Evolutionary conservation across 2,797 vertebrate genomes (phyloP).

Genomic region (Glyptemys insculpta): DNA sequence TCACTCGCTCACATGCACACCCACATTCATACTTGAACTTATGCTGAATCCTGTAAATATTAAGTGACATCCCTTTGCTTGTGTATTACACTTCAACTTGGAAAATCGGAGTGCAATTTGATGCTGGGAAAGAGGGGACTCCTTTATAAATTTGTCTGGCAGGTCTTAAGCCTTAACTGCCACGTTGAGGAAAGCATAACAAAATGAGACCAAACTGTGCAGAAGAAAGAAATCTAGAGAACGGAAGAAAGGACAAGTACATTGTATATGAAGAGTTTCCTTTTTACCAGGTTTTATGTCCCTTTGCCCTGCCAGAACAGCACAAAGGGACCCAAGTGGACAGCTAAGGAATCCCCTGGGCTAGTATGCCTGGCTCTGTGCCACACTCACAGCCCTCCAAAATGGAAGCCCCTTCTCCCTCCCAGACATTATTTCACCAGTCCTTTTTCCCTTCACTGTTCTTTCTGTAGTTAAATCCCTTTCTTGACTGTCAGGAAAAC

Average conservation of each 20-base stretch:
- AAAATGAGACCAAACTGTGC: conserved; percentile 45
- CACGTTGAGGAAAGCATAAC: background rate
- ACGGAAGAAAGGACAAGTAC: conserved; percentile 1
- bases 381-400: background rate
- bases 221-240: conserved; percentile 28
- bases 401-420: background rate
- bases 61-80: conserved; percentile 44
- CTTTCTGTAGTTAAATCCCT: background rate
- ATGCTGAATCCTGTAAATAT: conserved; percentile 37
- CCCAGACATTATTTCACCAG: background rate
- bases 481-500: background rate
- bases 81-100: conserved; percentile 55
- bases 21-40: conserved; percentile 19
- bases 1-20: too few species aligned
- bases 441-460: background rate
- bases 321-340: background rate
- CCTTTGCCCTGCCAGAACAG: background rate
- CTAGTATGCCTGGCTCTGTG: background rate
- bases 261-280: background rate
- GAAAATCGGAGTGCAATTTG: conserved; percentile 23
- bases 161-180: conserved; percentile 61
- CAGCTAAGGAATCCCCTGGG: background rate
- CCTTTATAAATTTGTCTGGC: conserved; percentile 57
- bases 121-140: conserved; percentile 30
- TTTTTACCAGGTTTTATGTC: conserved; percentile 2